Base-by-base conservation (phyloP, 2,888 invertebrate species). In the Nasonia oneida region DNA sequence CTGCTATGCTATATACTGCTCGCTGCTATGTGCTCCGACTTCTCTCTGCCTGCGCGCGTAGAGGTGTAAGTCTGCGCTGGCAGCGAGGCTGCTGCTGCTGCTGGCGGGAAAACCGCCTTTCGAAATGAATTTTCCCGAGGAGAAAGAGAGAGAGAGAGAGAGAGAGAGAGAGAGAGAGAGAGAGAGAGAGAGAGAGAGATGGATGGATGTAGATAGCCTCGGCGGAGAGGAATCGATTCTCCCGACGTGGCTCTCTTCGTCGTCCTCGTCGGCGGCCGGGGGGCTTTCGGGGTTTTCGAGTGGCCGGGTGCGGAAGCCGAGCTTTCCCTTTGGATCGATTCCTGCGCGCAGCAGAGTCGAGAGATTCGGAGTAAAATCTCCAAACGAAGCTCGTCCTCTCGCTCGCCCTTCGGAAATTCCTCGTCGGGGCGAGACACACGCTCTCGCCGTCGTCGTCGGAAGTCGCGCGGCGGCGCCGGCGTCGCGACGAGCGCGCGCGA, bases 41-140 rank as follows among this genome's bases (percentile, higher is more conserved):
- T 73, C 33, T 33, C 18, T 57, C 57, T 53, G 53, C 15, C 10
- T 53, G 53, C 12, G 12, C 12, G 12, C 15, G 18, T 18, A 18
- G 18, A 12, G 6, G 50, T 53, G 14, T 67, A 67, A 14, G 67
- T 33, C 29, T 33, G 67, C 33, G 29, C 33, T 29, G 33, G 67
- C 33, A 15, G 15, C 18, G 42, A 39, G 18, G 71, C 37, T 39
- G 39, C 70, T 61, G 29, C 81, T 61, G 85, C 29, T n/a, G 89
- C 89, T 90, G 92, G 93, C 93, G 93, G 93, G 92, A 93, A 93
- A 91, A 91, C 91, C 89, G 89, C 89, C 89, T 92, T 93, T 92
- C 91, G 91, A 93, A 93, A 91, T 90, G 88, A 90, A 91, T 91
- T 91, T 91, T 91, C 89, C 89, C 75, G 74, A 76, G 74, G 84